A percentile compares a stretch with the other conserved stretches of the same genome.
These are phyloP conservation scores for Malthinus flaveolus DNA, from an alignment of 2,888 invertebrate species.

Conservation along the genomic window DNA sequence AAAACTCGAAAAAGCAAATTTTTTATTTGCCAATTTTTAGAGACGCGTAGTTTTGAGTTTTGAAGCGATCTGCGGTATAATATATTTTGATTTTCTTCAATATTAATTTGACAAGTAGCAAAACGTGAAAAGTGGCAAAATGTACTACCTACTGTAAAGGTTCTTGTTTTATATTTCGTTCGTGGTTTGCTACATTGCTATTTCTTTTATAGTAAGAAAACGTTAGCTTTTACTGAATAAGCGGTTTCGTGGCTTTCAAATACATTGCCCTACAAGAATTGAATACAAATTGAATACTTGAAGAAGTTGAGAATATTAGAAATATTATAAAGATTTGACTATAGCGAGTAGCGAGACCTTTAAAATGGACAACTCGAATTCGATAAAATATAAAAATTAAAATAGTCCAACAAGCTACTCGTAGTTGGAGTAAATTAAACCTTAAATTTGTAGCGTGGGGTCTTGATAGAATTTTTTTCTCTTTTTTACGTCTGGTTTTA, in stretches of 20 bases:
- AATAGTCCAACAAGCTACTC: no score
- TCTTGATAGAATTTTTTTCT: no score
- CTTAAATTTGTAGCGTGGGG: no score
- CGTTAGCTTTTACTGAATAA: slow-evolving; percentile 30
- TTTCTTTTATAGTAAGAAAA: slow-evolving; percentile 33
- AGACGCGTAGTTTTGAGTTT: no score
- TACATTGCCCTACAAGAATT: slow-evolving; percentile 32
- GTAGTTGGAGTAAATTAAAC: no score
- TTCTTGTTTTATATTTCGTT: slow-evolving; percentile 32
- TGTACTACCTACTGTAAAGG: slow-evolving; percentile 9
- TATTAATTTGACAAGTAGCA: neutral
- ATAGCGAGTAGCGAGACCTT: slow-evolving; percentile 5
- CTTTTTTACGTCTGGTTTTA: no score
- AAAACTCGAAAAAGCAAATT: no score
- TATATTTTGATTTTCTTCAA: no score
- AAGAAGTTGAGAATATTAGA: slow-evolving; percentile 23
- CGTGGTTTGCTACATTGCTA: slow-evolving; percentile 30
- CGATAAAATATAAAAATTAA: no score
- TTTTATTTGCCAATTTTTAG: no score
- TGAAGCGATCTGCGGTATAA: no score
- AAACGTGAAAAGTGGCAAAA: slow-evolving; percentile 22
- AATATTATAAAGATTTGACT: slow-evolving; percentile 21
- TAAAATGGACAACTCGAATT: no score
- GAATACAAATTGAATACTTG: slow-evolving; percentile 34
- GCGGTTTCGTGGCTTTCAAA: slow-evolving; percentile 37